Conservation (phyloP, 2,113 vertebrate species). For the Desmodus rotundus region DNA sequence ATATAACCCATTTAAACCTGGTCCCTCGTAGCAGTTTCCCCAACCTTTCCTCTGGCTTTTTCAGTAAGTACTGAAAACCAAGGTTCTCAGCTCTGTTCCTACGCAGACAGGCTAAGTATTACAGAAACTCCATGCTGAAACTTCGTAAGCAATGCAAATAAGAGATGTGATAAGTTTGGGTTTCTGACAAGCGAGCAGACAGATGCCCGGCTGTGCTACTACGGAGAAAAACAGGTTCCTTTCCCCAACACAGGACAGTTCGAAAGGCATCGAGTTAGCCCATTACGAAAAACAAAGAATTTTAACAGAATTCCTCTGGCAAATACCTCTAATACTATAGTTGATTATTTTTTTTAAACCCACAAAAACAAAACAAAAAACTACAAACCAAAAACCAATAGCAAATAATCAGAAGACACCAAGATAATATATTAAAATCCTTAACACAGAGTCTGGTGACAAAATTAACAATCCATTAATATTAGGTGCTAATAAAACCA, state of each 20-base stretch:
- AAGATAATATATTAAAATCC: background rate
- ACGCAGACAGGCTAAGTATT: background rate
- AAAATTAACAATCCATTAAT: constrained; percentile 29
- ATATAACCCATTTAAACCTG: background rate
- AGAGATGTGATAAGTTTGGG: background rate
- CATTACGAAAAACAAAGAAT: background rate
- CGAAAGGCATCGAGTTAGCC: background rate
- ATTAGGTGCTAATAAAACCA: background rate
- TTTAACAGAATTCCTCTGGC: background rate
- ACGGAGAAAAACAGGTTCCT: background rate
- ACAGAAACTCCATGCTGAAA: background rate
- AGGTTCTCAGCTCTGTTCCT: background rate
- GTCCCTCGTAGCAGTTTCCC: background rate
- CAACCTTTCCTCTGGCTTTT: background rate
- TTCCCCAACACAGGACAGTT: background rate
- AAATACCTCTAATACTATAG: background rate
- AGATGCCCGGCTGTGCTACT: background rate
- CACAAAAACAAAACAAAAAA: background rate
- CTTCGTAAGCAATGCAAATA: background rate
- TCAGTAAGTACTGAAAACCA: background rate
- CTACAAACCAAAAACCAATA: background rate
- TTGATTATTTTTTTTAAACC: background rate
- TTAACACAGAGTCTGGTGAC: background rate
- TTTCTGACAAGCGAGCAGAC: background rate
- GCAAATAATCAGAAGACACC: background rate